Evolutionary conservation across 2,113 vertebrate species (phyloP), one percentile per base, ranked within the genome.

Genomic region (Silurus meridionalis): DNA sequence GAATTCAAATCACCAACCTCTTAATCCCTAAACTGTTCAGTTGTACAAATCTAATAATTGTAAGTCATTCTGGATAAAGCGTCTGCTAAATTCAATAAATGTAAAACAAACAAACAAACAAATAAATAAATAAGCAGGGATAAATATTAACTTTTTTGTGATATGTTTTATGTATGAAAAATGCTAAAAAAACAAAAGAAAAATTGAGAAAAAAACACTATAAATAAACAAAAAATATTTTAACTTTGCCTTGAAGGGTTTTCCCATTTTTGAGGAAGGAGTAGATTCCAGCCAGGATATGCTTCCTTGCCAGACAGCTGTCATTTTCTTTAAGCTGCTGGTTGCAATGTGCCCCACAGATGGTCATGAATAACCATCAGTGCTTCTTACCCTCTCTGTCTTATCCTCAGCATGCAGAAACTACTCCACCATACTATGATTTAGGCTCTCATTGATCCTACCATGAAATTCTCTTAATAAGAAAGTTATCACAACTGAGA

Each of bases 301-400:
- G 25, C 66, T 85, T 84, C 69, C 17, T 69, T 84, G 67, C 52
- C 60, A 86, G 58, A 74, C 83, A 80, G 55, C 66, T 77, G 71
- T 86, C 85, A 77, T 78, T 77, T 77, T 23, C 57, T 81, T 17
- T 84, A 67, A 72, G 67, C 60, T 78, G 28, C 85, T 66, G 52
- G 71, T 57, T 67, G 57, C 55, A 21, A 80, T 75, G 52, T 81
- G 46, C n/a, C 53, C 69, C 67, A 82, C 60, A 87, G 53, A 84
- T 72, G 83, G 48, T 37, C 25, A 82, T 79, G 64, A 85, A 89
- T 87, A 82, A 82, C 80, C 75, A 79, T 78, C 17, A 72, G 28
- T 48, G 64, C 71, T 71, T 52, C 53, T 52, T 37, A 63, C 74
- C 6, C 60, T 85, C 66, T 75, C 8, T 81, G 53, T 77, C 52